Percentiles rank a stretch among this genome's conserved stretches.
Evolutionary conservation across 2,113 vertebrate species (phyloP).

Genomic region (Mobula birostris): DNA sequence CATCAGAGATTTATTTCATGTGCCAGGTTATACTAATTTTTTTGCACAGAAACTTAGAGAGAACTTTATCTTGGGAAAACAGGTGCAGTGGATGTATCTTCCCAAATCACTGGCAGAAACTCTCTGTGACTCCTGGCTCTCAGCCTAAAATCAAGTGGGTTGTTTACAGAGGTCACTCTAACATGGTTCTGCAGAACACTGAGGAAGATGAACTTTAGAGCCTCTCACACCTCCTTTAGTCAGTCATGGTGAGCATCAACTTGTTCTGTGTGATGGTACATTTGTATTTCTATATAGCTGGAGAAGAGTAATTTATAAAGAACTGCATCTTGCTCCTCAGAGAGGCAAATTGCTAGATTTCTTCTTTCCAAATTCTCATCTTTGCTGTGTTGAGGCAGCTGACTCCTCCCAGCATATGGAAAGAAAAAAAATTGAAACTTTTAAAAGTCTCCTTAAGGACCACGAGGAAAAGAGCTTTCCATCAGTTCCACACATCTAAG

Average conservation of each 20-base stretch:
- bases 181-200: not conserved
- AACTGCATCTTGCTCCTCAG: not conserved
- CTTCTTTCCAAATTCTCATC: not conserved
- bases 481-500: not conserved
- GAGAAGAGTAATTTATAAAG: not conserved
- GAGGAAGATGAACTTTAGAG: not conserved
- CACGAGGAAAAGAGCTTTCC: not conserved
- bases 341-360: not conserved
- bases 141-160: not conserved
- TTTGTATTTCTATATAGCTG: not conserved
- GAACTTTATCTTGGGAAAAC: not conserved
- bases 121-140: not conserved
- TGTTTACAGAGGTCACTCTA: not conserved
- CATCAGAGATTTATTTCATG: not conserved
- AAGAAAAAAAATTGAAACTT: not conserved
- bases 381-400: not conserved
- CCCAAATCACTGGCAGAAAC: not conserved
- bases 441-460: not conserved
- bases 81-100: not conserved
- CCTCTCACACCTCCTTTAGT: not conserved
- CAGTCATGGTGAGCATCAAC: not conserved
- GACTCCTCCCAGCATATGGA: not conserved
- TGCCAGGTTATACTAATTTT: not conserved
- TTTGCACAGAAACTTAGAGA: not conserved
- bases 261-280: not conserved